These are phyloP conservation scores for Pteronura brasiliensis DNA, from an alignment of 2,113 vertebrate species.

Conservation along the genomic window DNA sequence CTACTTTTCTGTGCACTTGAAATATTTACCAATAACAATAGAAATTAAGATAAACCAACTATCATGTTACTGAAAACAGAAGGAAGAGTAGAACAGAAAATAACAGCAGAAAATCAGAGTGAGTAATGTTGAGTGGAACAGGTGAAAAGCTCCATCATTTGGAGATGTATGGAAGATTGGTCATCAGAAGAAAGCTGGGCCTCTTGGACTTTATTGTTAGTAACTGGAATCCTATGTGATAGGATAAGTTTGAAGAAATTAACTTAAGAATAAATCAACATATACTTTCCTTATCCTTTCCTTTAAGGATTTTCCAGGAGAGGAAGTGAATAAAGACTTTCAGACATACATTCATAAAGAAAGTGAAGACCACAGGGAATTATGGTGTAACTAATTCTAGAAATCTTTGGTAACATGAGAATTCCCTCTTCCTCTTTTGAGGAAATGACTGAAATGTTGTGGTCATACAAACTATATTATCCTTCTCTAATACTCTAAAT, in stretches of 20 bases:
- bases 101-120: neutral
- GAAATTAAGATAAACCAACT: neutral
- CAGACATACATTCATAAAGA: neutral
- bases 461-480: neutral
- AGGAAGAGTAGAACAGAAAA: neutral
- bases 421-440: neutral
- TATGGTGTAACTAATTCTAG: neutral
- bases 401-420: neutral
- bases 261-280: neutral
- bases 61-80: neutral
- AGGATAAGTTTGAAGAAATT: neutral
- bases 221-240: neutral
- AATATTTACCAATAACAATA: neutral
- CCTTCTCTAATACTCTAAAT: neutral
- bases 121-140: neutral
- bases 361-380: neutral
- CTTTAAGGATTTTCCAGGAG: neutral
- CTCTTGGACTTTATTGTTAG: neutral
- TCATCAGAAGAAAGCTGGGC: neutral
- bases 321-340: neutral
- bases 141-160: neutral
- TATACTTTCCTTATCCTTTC: neutral
- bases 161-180: neutral
- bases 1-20: neutral
- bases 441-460: neutral